Base-by-base conservation (phyloP, 2,888 invertebrate genomes). In the Proisotoma minuta region DNA sequence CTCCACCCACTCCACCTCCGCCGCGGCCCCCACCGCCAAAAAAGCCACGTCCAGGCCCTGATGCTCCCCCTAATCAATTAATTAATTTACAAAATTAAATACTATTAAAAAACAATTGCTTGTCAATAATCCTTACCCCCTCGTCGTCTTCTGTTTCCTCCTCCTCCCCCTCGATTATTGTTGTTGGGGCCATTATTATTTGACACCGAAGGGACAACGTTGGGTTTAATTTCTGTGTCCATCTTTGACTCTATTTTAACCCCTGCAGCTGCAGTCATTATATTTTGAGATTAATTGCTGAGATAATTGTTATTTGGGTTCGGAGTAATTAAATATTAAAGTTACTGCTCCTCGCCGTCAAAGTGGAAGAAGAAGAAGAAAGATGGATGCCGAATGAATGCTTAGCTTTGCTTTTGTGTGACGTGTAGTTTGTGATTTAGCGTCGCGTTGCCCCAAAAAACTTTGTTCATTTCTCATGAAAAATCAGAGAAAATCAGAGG, bases 1-100 rank as follows among this genome's bases (percentile, higher is more conserved):
- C 74, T 65, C 76, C 76, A 56, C 75, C 74, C 5, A 75, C 74
- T 39, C 74, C 72, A 54, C 74, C 73, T n/a, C 69, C 67, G 27
- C 76, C 76, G 54, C 75, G 74, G 5, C 75, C 74, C 34, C 74
- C 72, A 56, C 74, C 73, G 18, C 69, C 67, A 26, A 69, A 70
- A 40, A 66, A 69, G 48, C 71, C 74, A 68, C 71, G 54, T 2
- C 69, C 66, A 29, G 74, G 72, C 54, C 74, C 73, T 12, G 64
- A 61, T 26, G 65, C 68, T 47, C 69, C 70, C 40, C 72, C 75
- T 69, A 69, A 65, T 54, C 2, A 15, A 54, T 15, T 5, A 39
- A 40, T n/a, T 23, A 10, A 26, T 15, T 12, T 18, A 18, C 10
- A 5, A 48, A 5, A 8, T 5, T 20, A 12, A 12, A 48, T 48